These are phyloP conservation scores for Protodeltote pygarga DNA, from an alignment of 2,888 invertebrate species.

Conservation along the genomic window DNA sequence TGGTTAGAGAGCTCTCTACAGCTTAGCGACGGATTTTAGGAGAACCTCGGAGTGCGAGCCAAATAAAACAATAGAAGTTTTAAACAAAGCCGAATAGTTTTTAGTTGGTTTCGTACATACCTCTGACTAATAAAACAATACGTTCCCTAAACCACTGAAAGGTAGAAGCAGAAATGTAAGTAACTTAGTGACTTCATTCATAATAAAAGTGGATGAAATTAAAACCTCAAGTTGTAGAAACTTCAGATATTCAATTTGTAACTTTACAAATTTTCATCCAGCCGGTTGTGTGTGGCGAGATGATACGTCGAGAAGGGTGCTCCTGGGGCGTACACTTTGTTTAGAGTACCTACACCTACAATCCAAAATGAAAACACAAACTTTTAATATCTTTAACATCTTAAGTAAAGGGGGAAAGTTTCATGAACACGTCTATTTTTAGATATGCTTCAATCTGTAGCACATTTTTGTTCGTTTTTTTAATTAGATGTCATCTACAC, in stretches of 20 bases:
- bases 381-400: constrained; percentile 33
- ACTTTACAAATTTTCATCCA: constrained; percentile 64
- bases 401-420: constrained; percentile 17
- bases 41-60: constrained; percentile 11
- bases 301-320: constrained; percentile 24
- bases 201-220: constrained; percentile 58
- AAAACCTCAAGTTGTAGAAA: constrained; percentile 49
- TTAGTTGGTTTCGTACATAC: constrained; percentile 4
- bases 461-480: too few species aligned
- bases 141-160: constrained; percentile 6
- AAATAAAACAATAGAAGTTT: constrained; percentile 4
- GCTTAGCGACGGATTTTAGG: constrained; percentile 27
- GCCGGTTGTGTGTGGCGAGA: constrained; percentile 37
- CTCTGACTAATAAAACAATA: constrained; percentile 1
- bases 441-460: too few species aligned
- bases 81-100: constrained; percentile 18
- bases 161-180: too few species aligned
- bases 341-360: constrained; percentile 24
- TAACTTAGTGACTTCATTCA: constrained; percentile 13
- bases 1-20: constrained; percentile 24
- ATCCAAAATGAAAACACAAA: constrained; percentile 38
- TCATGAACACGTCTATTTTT: constrained; percentile 26
- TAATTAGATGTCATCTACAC: too few species aligned
- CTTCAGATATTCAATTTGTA: constrained; percentile 47
- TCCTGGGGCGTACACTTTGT: constrained; percentile 20